Evolutionary conservation across 2,888 invertebrate genomes (phyloP).

Genomic region (Cosmia pyralina): DNA sequence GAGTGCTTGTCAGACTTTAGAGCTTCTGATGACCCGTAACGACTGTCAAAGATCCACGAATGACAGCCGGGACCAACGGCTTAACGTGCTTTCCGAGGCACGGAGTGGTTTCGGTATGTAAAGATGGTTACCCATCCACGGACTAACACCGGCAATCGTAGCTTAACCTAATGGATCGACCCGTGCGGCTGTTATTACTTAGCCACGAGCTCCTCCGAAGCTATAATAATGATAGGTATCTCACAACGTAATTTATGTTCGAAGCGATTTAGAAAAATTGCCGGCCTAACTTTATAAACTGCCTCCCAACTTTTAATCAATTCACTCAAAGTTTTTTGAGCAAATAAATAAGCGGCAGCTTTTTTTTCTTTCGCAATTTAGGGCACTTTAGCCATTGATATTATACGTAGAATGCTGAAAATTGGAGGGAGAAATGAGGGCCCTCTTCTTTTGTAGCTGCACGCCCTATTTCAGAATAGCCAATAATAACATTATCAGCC

Average conservation of each 20-base stretch:
- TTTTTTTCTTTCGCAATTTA: slow-evolving; percentile 24
- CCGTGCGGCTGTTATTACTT: no score
- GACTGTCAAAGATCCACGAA: no score
- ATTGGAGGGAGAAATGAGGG: background rate
- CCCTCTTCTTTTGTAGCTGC: background rate
- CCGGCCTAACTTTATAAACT: slow-evolving; percentile 32
- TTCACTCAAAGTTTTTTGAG: slow-evolving; percentile 41
- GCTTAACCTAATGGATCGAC: no score
- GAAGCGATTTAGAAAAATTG: slow-evolving; percentile 37
- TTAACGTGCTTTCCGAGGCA: no score
- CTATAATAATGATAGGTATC: slow-evolving; percentile 8
- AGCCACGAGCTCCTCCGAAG: background rate
- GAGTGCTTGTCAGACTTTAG: no score
- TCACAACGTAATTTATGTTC: slow-evolving; percentile 28
- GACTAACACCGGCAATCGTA: no score
- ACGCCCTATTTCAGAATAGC: background rate
- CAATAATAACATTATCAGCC: background rate
- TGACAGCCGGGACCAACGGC: no score
- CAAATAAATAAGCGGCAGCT: slow-evolving; percentile 49
- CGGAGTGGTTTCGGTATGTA: no score
- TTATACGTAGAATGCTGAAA: background rate
- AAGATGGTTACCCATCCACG: no score
- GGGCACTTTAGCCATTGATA: slow-evolving; percentile 19
- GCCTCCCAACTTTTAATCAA: slow-evolving; percentile 55
- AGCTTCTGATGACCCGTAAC: no score